phyloP scores from a whole-genome alignment of 2,797 vertebrate species.

The Melanotaenia boesemani region DNA sequence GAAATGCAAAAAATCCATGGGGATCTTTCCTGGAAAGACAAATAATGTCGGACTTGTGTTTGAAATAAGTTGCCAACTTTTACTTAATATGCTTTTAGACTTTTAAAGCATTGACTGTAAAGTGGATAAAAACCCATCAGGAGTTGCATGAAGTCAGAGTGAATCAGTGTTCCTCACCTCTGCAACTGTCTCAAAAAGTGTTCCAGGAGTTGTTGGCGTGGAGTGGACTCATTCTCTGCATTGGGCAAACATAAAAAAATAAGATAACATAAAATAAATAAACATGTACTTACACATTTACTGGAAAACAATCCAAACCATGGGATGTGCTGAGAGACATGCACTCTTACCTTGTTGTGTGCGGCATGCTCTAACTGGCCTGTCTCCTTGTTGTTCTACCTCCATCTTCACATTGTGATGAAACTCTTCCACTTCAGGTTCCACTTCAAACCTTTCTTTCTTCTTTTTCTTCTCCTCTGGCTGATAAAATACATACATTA shows the following conservation, averaged over 20 bases:
- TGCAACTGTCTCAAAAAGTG: constrained; percentile 97
- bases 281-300: neutral
- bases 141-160: neutral
- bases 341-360: constrained; percentile 89
- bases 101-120: neutral
- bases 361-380: constrained; percentile 91
- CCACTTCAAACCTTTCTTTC: constrained; percentile 89
- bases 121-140: neutral
- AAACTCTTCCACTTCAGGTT: constrained; percentile 89
- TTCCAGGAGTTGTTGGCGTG: constrained; percentile 94
- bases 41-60: neutral
- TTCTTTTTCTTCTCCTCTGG: constrained; percentile 94
- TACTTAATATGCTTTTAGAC: neutral
- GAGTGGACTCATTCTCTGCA: constrained; percentile 93
- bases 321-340: neutral
- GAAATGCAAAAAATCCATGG: constrained; percentile 97
- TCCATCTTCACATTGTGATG: constrained; percentile 78
- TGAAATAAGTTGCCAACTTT: neutral
- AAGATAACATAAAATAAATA: constrained; percentile 1
- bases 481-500: constrained; percentile 44
- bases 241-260: constrained; percentile 44
- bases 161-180: constrained; percentile 80
- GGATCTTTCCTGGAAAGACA: constrained; percentile 91
- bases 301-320: neutral
- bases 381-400: constrained; percentile 86